phyloP scores from a whole-genome alignment of 1,140 invertebrate genomes.

The Brachionus sp. region DNA sequence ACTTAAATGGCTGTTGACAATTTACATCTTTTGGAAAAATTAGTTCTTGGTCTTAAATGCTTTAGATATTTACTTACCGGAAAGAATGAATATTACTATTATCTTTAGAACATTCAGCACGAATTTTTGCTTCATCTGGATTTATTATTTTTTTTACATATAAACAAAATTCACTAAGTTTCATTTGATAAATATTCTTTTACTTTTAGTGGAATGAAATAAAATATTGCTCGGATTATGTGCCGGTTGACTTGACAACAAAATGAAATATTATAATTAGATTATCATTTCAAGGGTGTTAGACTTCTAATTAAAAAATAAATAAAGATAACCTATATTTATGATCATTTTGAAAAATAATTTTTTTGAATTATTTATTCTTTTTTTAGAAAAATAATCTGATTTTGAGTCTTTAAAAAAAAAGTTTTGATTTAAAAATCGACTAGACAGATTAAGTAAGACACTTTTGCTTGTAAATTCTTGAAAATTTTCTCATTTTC shows the following conservation, averaged over 20 bases:
- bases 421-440: too few species aligned
- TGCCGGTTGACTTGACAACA: neutral
- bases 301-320: neutral
- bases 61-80: neutral
- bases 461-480: too few species aligned
- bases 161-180: neutral
- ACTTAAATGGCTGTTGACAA: conserved; percentile 10
- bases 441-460: too few species aligned
- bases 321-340: neutral
- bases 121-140: neutral
- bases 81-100: neutral
- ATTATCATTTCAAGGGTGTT: neutral
- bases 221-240: neutral
- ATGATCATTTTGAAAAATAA: neutral
- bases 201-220: conserved; percentile 4
- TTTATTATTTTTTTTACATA: neutral
- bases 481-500: neutral
- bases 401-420: too few species aligned
- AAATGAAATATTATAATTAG: neutral
- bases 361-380: neutral
- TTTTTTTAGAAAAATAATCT: too few species aligned
- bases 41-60: neutral
- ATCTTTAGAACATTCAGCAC: neutral
- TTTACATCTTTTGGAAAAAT: neutral
- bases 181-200: neutral